Percentiles rank a stretch among this genome's conserved stretches.
These are phyloP conservation scores for Scolanthus callimorphus DNA, from an alignment of 92 coral and sea anemone species.

Conservation along the genomic window DNA sequence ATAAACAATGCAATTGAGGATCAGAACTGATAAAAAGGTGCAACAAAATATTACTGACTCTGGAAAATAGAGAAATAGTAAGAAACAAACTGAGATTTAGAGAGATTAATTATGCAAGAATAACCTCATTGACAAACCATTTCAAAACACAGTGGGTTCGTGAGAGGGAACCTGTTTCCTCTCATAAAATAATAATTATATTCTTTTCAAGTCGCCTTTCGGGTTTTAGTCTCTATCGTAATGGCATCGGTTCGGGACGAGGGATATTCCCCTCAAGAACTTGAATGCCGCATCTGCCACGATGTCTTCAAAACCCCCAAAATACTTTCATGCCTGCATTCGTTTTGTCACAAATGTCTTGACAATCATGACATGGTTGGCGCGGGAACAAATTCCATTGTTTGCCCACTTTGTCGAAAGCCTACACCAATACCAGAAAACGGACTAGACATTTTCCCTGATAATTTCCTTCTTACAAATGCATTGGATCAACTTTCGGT, in stretches of 20 bases:
- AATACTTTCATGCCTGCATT: slow-evolving; percentile 75
- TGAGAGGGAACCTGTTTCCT: slow-evolving; percentile 32
- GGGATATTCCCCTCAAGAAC: slow-evolving; percentile 78
- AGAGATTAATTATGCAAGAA: too few species aligned
- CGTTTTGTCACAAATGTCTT: slow-evolving; percentile 83
- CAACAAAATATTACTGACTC: too few species aligned
- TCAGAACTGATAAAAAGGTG: too few species aligned
- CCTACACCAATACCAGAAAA: slow-evolving; percentile 75
- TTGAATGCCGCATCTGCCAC: slow-evolving; percentile 75
- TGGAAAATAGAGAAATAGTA: too few species aligned
- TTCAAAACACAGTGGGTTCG: too few species aligned
- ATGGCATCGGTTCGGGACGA: slow-evolving; percentile 88
- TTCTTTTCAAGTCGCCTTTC: slow-evolving; percentile 1
- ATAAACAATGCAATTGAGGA: too few species aligned
- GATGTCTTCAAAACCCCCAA: slow-evolving; percentile 82
- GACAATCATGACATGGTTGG: slow-evolving; percentile 84
- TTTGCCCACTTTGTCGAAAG: slow-evolving; percentile 86
- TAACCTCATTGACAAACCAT: too few species aligned
- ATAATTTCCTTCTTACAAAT: slow-evolving; percentile 78
- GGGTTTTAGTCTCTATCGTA: slow-evolving; percentile 10
- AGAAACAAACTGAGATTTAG: too few species aligned
- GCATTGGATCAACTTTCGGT: slow-evolving; percentile 86
- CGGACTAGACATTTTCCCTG: slow-evolving; percentile 55
- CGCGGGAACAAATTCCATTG: slow-evolving; percentile 82
- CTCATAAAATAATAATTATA: slow-evolving; percentile 75